Evolutionary conservation across 2,888 invertebrate species (phyloP).

Genomic region (Boloria euphrosyne): DNA sequence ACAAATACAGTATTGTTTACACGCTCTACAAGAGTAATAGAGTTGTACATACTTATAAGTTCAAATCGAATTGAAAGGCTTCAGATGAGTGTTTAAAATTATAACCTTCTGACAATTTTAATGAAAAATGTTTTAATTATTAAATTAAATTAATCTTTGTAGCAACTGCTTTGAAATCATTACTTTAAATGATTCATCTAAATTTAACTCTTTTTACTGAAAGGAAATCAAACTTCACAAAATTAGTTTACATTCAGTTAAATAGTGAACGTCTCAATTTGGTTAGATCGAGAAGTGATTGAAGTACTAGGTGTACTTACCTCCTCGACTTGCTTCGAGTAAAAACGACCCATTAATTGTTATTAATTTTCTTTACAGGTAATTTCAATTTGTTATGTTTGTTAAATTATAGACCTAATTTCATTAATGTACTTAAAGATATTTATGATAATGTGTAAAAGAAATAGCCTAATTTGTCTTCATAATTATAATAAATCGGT

Average conservation of each 20-base stretch:
- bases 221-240: conserved; percentile 9
- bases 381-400: no score
- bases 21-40: no score
- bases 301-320: background rate
- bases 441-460: background rate
- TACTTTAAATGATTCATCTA: background rate
- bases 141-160: no score
- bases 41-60: no score
- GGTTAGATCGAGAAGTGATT: conserved; percentile 1
- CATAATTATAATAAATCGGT: conserved; percentile 31
- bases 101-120: no score
- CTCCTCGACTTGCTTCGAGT: background rate
- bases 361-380: conserved; percentile 1
- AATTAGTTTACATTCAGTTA: conserved; percentile 10
- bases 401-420: no score
- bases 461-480: conserved; percentile 5
- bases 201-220: background rate
- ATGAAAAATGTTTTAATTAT: no score
- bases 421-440: background rate
- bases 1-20: no score
- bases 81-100: no score
- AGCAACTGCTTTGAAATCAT: background rate
- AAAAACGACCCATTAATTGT: background rate
- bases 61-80: no score
- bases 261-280: conserved; percentile 11